Evolutionary conservation across 2,113 vertebrate species (phyloP).

Genomic region (Turnix velox): DNA sequence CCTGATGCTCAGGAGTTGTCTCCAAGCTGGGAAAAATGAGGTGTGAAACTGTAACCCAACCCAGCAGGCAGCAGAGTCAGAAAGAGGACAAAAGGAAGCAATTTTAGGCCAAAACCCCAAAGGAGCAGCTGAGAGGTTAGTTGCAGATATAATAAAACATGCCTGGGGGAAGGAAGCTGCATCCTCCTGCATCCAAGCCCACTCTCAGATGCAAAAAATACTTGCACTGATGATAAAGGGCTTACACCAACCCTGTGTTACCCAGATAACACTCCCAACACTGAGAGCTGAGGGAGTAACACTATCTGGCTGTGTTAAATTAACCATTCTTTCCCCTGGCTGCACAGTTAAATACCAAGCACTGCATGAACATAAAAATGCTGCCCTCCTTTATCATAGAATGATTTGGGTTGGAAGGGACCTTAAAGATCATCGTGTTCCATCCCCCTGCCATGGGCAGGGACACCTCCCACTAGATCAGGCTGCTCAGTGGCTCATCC

Average conservation of each 20-base stretch:
- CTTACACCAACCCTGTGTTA: not conserved
- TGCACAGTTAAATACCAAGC: not conserved
- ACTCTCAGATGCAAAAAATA: not conserved
- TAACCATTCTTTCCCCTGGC: not conserved
- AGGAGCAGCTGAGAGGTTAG: not conserved
- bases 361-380: not conserved
- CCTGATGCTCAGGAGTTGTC: not conserved
- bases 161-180: conserved; percentile 13
- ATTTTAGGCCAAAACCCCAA: conserved; percentile 31
- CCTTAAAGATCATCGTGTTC: too few relatives aligned
- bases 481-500: too few relatives aligned
- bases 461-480: too few relatives aligned
- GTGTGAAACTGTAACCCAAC: not conserved
- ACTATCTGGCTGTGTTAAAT: not conserved
- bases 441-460: too few relatives aligned
- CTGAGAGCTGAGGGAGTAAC: not conserved
- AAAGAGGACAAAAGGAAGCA: not conserved
- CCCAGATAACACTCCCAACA: not conserved
- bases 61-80: not conserved
- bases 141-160: conserved; percentile 55
- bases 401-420: too few relatives aligned
- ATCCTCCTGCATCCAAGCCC: conserved; percentile 21
- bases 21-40: not conserved
- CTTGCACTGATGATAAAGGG: not conserved
- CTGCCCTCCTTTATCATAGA: rapidly evolving